Evolutionary conservation across 2,888 invertebrate species (phyloP).

Genomic region (Boloria selene): DNA sequence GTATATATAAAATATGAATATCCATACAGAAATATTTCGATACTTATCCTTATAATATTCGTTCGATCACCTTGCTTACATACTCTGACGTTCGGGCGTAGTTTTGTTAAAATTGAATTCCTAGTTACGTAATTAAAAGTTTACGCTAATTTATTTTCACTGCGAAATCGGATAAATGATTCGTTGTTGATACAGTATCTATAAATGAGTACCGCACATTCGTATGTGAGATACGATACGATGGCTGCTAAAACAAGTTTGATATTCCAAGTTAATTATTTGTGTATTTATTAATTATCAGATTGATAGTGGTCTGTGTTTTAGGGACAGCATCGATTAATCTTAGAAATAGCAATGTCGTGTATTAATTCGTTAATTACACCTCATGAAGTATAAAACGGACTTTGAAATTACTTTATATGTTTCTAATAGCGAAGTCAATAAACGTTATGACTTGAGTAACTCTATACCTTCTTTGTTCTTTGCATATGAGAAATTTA

Average conservation of each 20-base stretch:
- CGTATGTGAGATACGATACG: constrained; percentile 1
- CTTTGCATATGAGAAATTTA: neutral
- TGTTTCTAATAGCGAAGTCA: constrained; percentile 1
- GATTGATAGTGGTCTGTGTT: constrained; percentile 75
- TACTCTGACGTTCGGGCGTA: constrained; percentile 10
- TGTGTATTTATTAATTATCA: constrained; percentile 62
- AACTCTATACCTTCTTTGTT: neutral
- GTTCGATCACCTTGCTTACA: neutral
- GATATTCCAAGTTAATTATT: constrained; percentile 64
- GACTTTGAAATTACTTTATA: neutral
- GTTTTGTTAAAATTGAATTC: constrained; percentile 7
- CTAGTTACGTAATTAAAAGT: constrained; percentile 39
- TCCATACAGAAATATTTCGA: constrained; percentile 79
- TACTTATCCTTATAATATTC: constrained; percentile 52
- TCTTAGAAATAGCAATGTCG: constrained; percentile 65
- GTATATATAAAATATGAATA: constrained; percentile 82
- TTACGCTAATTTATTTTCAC: constrained; percentile 46
- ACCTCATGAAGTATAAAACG: neutral
- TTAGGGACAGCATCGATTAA: constrained; percentile 75
- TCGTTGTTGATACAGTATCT: constrained; percentile 48
- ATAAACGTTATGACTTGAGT: neutral
- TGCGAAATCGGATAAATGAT: constrained; percentile 44
- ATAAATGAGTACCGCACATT: too few relatives aligned
- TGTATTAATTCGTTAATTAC: constrained; percentile 43
- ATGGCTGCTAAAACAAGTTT: constrained; percentile 57